Evolutionary conservation across 1,140 invertebrate species (phyloP).

Genomic region (Ptiloglossa arizonensis): DNA sequence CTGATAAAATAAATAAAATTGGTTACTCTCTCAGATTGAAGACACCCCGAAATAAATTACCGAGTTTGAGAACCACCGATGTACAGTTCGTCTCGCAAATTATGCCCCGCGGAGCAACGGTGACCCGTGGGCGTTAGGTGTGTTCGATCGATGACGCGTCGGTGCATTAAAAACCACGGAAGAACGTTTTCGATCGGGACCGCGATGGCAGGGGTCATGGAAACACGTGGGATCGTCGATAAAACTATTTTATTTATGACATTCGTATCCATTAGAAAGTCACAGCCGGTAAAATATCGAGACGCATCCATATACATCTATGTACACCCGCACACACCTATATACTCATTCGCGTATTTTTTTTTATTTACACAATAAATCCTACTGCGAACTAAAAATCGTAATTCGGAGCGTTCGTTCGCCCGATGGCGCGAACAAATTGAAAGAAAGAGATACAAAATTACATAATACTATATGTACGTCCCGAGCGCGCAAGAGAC

Average conservation of each 20-base stretch:
- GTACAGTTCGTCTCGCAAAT: too few species aligned
- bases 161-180: background rate
- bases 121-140: too few species aligned
- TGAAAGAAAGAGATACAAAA: conserved; percentile 3
- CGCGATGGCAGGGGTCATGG: conserved; percentile 18
- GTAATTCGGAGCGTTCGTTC: background rate
- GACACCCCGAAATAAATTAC: too few species aligned
- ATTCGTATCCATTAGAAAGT: conserved; percentile 68
- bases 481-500: background rate
- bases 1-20: too few species aligned
- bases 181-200: conserved; percentile 33
- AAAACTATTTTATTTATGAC: conserved; percentile 67
- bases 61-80: too few species aligned
- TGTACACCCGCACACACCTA: conserved; percentile 34
- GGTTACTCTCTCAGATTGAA: too few species aligned
- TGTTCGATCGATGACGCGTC: background rate
- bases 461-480: too few species aligned
- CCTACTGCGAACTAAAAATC: conserved; percentile 2
- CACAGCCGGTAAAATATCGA: conserved; percentile 68
- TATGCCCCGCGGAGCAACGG: too few species aligned
- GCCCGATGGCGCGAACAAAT: background rate
- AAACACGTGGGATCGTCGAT: conserved; percentile 41
- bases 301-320: conserved; percentile 48
- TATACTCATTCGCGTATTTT: conserved; percentile 22
- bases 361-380: conserved; percentile 30